phyloP scores from a whole-genome alignment of 35 echinoderm and acorn worm genomes.

The Lytechinus pictus region DNA sequence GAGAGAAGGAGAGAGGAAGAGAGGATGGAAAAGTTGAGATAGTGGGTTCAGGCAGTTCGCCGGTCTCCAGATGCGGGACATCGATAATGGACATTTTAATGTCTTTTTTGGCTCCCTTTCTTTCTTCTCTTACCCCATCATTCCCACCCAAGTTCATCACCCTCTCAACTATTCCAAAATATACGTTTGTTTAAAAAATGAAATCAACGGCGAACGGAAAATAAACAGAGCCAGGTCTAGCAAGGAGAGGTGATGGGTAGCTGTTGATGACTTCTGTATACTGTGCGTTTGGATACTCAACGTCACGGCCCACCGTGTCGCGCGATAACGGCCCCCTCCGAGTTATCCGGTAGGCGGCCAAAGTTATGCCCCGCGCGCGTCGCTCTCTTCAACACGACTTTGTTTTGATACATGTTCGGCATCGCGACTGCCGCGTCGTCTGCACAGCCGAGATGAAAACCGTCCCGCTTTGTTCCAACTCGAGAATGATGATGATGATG shows the following conservation, averaged over 20 bases:
- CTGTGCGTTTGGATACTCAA: not conserved
- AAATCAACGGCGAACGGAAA: conserved; percentile 38
- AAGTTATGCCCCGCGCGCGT: not conserved
- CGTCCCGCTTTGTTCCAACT: not conserved
- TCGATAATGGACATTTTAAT: conserved; percentile 39
- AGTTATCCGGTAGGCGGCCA: not conserved
- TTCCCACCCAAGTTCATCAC: conserved; percentile 12
- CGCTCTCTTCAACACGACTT: not conserved
- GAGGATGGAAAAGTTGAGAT: not conserved
- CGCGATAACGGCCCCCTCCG: not conserved
- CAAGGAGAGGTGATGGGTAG: not conserved
- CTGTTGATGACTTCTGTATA: not conserved
- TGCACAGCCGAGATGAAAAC: not conserved
- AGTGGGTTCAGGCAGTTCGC: not conserved
- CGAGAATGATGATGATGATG: conserved; percentile 18
- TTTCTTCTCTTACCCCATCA: not conserved
- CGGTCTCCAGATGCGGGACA: not conserved
- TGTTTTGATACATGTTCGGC: conserved; percentile 18
- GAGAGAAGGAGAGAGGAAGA: not conserved
- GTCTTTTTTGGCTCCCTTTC: not conserved
- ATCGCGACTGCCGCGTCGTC: not conserved
- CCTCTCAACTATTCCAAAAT: conserved; percentile 13
- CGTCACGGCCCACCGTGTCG: not conserved
- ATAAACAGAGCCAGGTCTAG: conserved; percentile 3
- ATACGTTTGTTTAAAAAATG: conserved; percentile 46